phyloP scores from a whole-genome alignment of 2,113 vertebrate genomes.

The Lamprotornis superbus region DNA sequence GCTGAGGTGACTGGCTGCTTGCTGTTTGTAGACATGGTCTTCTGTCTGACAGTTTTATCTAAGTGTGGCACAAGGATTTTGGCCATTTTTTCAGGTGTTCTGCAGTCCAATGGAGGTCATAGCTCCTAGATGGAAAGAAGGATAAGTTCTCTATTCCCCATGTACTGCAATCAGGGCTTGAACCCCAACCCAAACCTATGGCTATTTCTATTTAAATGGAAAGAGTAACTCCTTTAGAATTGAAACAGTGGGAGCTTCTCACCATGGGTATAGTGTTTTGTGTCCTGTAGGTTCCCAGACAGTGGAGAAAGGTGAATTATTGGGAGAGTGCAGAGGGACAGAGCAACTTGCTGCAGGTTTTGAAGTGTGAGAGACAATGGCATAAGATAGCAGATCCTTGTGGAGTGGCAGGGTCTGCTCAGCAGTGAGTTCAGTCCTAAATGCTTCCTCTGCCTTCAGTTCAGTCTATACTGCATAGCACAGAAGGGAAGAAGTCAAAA shows the following conservation, averaged over 20 bases:
- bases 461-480: not conserved
- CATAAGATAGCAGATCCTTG: not conserved
- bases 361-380: not conserved
- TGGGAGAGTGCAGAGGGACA: not conserved
- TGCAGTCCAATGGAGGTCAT: accelerated
- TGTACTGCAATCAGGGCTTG: not conserved
- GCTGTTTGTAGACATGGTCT: not conserved
- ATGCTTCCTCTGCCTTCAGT: not conserved
- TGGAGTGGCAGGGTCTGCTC: not conserved
- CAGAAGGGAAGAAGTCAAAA: not conserved
- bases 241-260: not conserved
- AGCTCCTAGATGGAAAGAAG: not conserved
- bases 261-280: not conserved
- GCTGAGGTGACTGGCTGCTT: not conserved
- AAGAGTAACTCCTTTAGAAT: not conserved
- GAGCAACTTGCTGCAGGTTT: not conserved
- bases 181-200: not conserved
- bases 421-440: not conserved
- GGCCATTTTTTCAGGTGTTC: not conserved
- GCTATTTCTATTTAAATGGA: not conserved
- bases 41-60: not conserved
- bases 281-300: not conserved
- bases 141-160: not conserved
- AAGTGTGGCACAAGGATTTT: not conserved
- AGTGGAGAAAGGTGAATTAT: not conserved